Evolutionary conservation across 1,140 invertebrate genomes (phyloP).

Genomic region (Pomacea maculata): DNA sequence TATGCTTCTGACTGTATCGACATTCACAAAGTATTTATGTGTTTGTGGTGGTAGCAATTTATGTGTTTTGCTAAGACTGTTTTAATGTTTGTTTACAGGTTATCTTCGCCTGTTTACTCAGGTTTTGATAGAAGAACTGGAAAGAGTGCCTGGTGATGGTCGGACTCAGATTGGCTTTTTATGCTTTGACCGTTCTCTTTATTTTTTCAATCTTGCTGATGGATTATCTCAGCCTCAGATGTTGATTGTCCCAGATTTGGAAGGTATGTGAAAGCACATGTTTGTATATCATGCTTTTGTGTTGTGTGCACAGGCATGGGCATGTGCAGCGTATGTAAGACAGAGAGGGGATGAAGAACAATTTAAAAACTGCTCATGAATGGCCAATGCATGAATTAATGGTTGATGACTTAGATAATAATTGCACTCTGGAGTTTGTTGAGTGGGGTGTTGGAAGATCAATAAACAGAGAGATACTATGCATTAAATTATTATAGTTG

Average conservation of each 20-base stretch:
- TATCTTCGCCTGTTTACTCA: conserved; percentile 89
- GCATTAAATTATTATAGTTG: too few species aligned
- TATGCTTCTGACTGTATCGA: neutral
- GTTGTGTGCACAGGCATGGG: too few species aligned
- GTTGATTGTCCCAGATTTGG: conserved; percentile 91
- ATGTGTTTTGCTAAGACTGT: neutral
- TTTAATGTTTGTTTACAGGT: conserved; percentile 64
- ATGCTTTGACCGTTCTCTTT: conserved; percentile 88
- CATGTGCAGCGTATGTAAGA: too few species aligned
- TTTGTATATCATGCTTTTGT: neutral
- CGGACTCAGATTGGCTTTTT: conserved; percentile 94
- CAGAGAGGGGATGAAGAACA: too few species aligned
- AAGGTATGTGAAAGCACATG: conserved; percentile 71
- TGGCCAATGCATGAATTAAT: too few species aligned
- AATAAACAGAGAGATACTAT: too few species aligned
- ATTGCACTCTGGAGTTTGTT: too few species aligned
- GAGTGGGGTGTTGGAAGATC: too few species aligned
- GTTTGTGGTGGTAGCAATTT: neutral
- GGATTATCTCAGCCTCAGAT: conserved; percentile 86
- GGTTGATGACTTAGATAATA: too few species aligned
- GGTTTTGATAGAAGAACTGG: conserved; percentile 81
- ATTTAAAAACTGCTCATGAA: too few species aligned
- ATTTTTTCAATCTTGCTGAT: conserved; percentile 94
- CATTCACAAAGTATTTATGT: neutral
- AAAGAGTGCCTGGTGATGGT: conserved; percentile 90